These are phyloP conservation scores for Fregetta grallaria DNA, from an alignment of 2,113 vertebrate genomes.

Conservation along the genomic window DNA sequence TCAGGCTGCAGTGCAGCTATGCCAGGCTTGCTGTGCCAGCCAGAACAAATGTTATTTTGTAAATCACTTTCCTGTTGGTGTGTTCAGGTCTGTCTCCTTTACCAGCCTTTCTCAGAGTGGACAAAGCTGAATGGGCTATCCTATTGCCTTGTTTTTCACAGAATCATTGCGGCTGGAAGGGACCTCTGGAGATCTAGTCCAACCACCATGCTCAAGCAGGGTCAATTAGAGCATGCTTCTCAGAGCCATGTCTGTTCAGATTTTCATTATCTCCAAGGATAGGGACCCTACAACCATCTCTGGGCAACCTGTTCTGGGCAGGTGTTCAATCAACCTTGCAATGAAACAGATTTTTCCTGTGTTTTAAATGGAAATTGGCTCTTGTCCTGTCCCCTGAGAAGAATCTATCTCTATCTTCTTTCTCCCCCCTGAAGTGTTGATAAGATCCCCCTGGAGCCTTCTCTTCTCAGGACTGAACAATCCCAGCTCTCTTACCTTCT, in stretches of 20 bases:
- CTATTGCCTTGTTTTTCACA: neutral
- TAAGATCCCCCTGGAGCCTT: neutral
- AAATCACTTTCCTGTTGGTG: neutral
- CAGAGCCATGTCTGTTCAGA: neutral
- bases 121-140: neutral
- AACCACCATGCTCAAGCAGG: neutral
- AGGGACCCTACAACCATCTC: neutral
- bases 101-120: neutral
- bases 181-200: neutral
- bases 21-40: neutral
- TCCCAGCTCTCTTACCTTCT: neutral
- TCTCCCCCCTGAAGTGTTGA: neutral
- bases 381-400: neutral
- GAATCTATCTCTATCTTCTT: neutral
- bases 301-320: neutral
- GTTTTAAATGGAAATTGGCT: neutral
- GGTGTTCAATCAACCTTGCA: neutral
- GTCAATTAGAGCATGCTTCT: neutral
- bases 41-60: conserved; percentile 1
- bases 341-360: neutral
- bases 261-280: neutral
- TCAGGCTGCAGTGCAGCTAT: neutral
- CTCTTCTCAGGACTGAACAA: neutral
- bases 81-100: neutral
- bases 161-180: neutral